phyloP scores from a whole-genome alignment of 1,140 invertebrate genomes.

The Papilio glaucus region DNA sequence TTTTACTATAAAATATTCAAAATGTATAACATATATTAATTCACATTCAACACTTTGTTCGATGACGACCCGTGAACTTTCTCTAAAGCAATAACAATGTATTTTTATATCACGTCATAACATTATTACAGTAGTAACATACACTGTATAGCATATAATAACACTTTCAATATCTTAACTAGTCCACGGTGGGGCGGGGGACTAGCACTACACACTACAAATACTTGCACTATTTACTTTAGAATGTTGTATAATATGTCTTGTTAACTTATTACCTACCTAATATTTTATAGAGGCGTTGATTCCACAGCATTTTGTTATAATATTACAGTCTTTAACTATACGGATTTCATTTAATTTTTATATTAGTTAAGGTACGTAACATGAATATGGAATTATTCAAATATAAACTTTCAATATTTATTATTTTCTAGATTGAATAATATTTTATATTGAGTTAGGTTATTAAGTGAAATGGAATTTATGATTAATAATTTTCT shows the following conservation, averaged over 20 bases:
- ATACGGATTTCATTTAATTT: conserved; percentile 22
- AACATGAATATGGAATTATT: not conserved
- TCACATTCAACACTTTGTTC: conserved; percentile 23
- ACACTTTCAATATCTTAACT: conserved; percentile 31
- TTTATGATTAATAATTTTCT: not conserved
- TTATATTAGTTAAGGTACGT: not conserved
- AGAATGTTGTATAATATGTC: conserved; percentile 35
- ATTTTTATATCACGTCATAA: not conserved
- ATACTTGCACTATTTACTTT: conserved; percentile 28
- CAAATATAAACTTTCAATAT: conserved; percentile 4
- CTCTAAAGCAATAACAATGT: conserved; percentile 10
- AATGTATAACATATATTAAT: conserved; percentile 27
- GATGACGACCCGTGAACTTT: conserved; percentile 24
- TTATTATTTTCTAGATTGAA: not conserved
- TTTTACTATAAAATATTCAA: conserved; percentile 22
- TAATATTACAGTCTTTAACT: conserved; percentile 33
- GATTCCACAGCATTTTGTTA: conserved; percentile 28
- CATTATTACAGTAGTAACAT: conserved; percentile 13
- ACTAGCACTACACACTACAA: conserved; percentile 1
- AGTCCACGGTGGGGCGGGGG: not conserved
- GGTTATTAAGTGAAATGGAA: not conserved
- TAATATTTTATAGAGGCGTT: conserved; percentile 34
- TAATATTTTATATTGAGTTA: not conserved
- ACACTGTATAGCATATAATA: not conserved
- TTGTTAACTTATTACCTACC: conserved; percentile 33